phyloP scores from a whole-genome alignment of 1,140 invertebrate species.

The Orius laevigatus region DNA sequence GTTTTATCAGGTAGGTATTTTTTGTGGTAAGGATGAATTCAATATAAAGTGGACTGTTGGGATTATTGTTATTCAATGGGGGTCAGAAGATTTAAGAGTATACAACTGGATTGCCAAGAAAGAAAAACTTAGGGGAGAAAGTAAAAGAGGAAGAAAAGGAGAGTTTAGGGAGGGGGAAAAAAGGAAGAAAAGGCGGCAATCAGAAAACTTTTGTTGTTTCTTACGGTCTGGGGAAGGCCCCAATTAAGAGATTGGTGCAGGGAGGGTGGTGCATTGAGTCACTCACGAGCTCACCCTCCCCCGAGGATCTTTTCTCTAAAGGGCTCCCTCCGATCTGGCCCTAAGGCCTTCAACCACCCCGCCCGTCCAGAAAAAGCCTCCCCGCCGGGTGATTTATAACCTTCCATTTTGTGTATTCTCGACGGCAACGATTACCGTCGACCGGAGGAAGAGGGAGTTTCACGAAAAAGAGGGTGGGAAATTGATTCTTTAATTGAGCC shows the following conservation, averaged over 20 bases:
- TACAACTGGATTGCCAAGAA: neutral
- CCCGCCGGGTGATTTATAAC: constrained; percentile 1
- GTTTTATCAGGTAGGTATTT: too few species aligned
- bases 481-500: too few species aligned
- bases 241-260: constrained; percentile 9
- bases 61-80: too few species aligned
- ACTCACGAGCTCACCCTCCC: neutral
- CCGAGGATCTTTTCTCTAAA: neutral
- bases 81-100: too few species aligned
- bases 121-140: constrained; percentile 1
- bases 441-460: too few species aligned
- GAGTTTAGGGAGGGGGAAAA: neutral
- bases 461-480: too few species aligned
- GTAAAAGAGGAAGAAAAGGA: neutral
- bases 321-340: too few species aligned
- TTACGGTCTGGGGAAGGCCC: neutral
- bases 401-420: constrained; percentile 8
- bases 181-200: neutral
- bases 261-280: neutral
- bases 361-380: too few species aligned
- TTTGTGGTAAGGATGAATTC: too few species aligned
- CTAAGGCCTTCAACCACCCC: too few species aligned
- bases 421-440: too few species aligned
- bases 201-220: constrained; percentile 6
- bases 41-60: too few species aligned